phyloP scores from a whole-genome alignment of 2,113 vertebrate species.

The Macaca nemestrina region DNA sequence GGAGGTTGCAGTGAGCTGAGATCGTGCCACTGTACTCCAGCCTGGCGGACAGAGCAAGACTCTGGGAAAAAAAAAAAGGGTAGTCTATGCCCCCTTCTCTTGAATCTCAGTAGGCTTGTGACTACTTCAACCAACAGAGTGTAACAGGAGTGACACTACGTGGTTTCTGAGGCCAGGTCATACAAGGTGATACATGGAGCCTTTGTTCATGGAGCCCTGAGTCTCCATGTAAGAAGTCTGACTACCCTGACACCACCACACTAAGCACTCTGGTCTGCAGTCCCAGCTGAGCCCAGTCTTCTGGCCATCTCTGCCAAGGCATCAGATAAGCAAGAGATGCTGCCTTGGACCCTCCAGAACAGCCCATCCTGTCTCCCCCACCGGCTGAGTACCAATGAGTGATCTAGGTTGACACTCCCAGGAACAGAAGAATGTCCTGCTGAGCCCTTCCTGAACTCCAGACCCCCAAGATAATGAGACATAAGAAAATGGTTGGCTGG shows the following conservation, averaged over 20 bases:
- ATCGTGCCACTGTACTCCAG: no score
- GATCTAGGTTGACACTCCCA: not conserved
- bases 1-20: no score
- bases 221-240: not conserved
- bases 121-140: not conserved
- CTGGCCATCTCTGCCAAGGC: no score
- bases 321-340: not conserved
- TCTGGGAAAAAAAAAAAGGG: no score
- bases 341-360: not conserved
- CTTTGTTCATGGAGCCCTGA: not conserved
- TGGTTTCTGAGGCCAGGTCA: not conserved
- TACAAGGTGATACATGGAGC: not conserved
- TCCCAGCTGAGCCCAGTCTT: not conserved
- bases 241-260: not conserved
- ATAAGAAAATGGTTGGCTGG: not conserved
- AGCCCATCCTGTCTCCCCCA: not conserved
- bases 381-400: not conserved
- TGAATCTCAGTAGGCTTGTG: not conserved
- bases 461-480: not conserved
- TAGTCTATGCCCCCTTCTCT: not conserved
- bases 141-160: not conserved
- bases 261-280: not conserved
- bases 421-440: not conserved
- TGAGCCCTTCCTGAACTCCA: not conserved
- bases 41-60: no score